phyloP scores from a whole-genome alignment of 2,797 vertebrate species.

The Rhinatrema bivittatum region DNA sequence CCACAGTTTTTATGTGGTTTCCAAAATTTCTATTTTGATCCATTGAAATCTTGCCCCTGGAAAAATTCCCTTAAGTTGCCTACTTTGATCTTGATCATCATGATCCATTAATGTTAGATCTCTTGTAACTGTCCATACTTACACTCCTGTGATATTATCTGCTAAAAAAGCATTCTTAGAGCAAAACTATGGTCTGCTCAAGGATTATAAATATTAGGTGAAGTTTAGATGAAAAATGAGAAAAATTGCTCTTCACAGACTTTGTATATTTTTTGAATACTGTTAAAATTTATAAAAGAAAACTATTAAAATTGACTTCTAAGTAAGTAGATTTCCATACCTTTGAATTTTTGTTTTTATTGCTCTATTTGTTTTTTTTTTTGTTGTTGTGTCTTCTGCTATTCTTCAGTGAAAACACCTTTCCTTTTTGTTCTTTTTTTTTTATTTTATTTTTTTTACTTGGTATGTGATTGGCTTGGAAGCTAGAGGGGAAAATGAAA shows the following conservation, averaged over 20 bases:
- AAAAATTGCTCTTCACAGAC: too few relatives aligned
- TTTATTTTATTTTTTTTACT: slow-evolving; percentile 27
- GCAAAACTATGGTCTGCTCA: too few relatives aligned
- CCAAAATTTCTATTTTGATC: neutral
- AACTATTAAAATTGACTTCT: too few relatives aligned
- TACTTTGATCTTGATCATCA: too few relatives aligned
- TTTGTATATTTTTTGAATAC: too few relatives aligned
- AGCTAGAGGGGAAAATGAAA: slow-evolving; percentile 30
- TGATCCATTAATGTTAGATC: too few relatives aligned
- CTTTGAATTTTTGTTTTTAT: slow-evolving; percentile 40
- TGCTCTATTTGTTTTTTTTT: slow-evolving; percentile 14
- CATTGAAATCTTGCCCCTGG: too few relatives aligned
- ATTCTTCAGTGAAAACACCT: slow-evolving; percentile 11
- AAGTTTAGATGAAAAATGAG: neutral
- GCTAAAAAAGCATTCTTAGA: too few relatives aligned
- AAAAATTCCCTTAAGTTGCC: neutral
- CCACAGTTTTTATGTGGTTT: neutral
- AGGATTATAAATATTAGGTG: slow-evolving; percentile 17
- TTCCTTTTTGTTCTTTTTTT: slow-evolving; percentile 28
- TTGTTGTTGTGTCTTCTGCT: slow-evolving; percentile 24
- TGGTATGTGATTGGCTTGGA: slow-evolving; percentile 45
- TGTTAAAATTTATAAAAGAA: too few relatives aligned
- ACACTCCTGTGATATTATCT: too few relatives aligned
- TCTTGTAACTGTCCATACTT: too few relatives aligned
- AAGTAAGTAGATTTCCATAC: slow-evolving; percentile 53